Evolutionary conservation across 2,113 vertebrate genomes (phyloP), one percentile per base, ranked within the genome.

Genomic region (Chaetorhynchus papuensis): DNA sequence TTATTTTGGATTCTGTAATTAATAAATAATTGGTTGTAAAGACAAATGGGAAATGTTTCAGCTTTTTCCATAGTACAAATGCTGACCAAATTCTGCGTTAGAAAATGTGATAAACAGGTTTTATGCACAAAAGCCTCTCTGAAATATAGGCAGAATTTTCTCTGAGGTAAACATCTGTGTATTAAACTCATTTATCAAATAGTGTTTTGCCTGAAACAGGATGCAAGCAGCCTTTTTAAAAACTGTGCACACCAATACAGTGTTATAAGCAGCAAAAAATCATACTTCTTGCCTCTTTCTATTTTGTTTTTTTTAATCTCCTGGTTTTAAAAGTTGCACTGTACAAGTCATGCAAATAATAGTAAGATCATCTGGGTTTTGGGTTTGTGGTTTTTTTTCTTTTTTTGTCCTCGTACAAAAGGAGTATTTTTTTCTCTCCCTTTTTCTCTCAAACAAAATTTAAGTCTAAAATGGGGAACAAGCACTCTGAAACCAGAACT

Each of bases 151-250:
- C 7, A 56, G 39, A 86, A 54, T 83, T 83, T 93, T 89, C 86
- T 93, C 75, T 60, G 22, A 85, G 56, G 53, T 61, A 94, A 69
- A 71, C 4, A 35, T 47, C 42, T 66, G 19, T 66, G 39, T 83
- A 93, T 90, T 88, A 83, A 93, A 70, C 30, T 72, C 76, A 95
- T 94, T 92, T 74, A 69, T 90, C 92, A 96, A 83, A 80, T 10
- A 57, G 9, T 11, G 39, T 7, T 94, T 88, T 9, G 33, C 47
- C 63, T 83, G 44, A 53, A 85, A 83, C 30, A 63, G 23, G 13
- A 70, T 64, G 13, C 30, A 65, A 76, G 8, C 19, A 90, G 11
- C 4, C 18, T 83, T 92, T 88, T 39, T 10, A 66, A 90, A 76
- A 63, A n/a, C 24, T 16, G 4, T 53, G 37, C 15, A 65, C 15